Evolutionary conservation across 2,797 vertebrate species (phyloP).

Genomic region (Dendrocincla tyrannina): DNA sequence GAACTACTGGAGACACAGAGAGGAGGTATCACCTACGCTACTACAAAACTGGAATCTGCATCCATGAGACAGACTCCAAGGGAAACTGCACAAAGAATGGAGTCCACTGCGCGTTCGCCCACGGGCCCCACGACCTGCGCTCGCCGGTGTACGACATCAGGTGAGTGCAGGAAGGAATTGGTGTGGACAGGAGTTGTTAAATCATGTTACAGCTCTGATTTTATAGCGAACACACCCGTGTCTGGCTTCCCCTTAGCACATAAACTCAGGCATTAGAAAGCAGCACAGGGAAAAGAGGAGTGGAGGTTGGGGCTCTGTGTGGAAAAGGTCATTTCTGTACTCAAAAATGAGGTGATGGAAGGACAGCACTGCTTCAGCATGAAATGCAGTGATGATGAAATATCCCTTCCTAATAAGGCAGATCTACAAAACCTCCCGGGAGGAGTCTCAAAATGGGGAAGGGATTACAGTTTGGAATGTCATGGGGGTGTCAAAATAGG

Average conservation of each 20-base stretch:
- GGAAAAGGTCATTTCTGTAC: neutral
- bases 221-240: neutral
- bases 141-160: constrained; percentile 96
- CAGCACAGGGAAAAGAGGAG: neutral
- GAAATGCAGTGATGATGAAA: neutral
- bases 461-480: neutral
- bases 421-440: neutral
- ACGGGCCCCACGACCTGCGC: constrained; percentile 95
- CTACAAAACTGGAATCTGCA: constrained; percentile 98
- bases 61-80: constrained; percentile 96
- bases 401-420: neutral
- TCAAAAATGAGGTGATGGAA: neutral
- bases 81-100: constrained; percentile 98
- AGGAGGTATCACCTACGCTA: constrained; percentile 96
- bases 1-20: constrained; percentile 97
- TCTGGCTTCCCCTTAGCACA: neutral
- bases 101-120: constrained; percentile 96
- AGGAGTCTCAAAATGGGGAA: neutral
- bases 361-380: neutral
- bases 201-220: neutral
- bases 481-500: neutral
- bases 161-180: neutral
- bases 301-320: neutral
- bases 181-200: neutral
- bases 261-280: neutral